Conservation (phyloP, 2,797 vertebrate species). For the Fistularia tabacaria region DNA sequence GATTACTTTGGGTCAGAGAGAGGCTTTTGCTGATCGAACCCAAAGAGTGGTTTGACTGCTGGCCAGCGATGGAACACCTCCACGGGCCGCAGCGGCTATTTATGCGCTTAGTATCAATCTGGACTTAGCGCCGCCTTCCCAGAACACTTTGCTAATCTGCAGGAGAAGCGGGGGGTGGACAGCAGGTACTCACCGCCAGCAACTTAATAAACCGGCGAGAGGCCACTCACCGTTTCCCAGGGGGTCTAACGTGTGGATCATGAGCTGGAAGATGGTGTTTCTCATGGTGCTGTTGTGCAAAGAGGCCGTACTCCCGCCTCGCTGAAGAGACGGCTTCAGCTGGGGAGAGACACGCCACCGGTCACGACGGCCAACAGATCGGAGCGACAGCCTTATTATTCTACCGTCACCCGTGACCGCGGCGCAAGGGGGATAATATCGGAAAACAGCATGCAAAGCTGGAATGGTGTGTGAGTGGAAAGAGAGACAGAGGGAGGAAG, state of each 20-base stretch:
- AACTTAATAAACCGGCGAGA: too few species aligned
- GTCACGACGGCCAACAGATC: conserved; percentile 32
- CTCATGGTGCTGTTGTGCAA: conserved; percentile 94
- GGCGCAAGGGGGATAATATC: too few species aligned
- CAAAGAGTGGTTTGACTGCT: conserved; percentile 13
- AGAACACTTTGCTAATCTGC: conserved; percentile 80
- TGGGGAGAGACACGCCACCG: conserved; percentile 58
- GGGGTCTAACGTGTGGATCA: conserved; percentile 93
- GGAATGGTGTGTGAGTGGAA: background rate
- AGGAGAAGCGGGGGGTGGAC: conserved; percentile 68
- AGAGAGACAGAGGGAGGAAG: background rate
- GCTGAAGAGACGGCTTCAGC: conserved; percentile 81
- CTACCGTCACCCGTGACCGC: too few species aligned
- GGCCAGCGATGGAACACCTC: conserved; percentile 44
- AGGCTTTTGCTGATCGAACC: background rate
- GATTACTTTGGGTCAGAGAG: too few species aligned
- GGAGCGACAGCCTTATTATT: too few species aligned
- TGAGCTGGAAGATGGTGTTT: conserved; percentile 90
- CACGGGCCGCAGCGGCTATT: conserved; percentile 64
- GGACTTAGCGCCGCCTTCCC: conserved; percentile 74
- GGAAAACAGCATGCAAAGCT: too few species aligned
- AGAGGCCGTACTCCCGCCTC: conserved; percentile 88
- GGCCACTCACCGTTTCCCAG: conserved; percentile 84
- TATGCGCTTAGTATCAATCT: conserved; percentile 87
- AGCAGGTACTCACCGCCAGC: conserved; percentile 8